Evolutionary conservation across 2,888 invertebrate species (phyloP), one percentile per base, ranked within the genome.

Genomic region (Philopedon plagiatum): DNA sequence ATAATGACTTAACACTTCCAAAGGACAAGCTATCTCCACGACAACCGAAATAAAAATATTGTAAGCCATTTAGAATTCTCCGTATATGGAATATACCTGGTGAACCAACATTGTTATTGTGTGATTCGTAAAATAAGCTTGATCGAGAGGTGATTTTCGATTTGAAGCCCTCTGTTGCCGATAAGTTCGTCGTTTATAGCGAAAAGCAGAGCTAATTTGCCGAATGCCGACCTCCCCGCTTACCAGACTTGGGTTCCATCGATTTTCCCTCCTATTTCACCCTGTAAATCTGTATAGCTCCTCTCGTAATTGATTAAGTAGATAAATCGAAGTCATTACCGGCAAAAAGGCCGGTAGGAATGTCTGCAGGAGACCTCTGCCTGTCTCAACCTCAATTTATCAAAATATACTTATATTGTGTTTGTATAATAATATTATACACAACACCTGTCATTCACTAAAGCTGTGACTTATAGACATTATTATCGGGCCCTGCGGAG

Each of bases 391-490:
- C 29, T 63, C 65, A 77, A 80, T 81, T 78, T 78, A 81, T 81
- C 81, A 81, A 78, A 78, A 78, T 74, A 76, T 77, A 76, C 70
- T 73, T 62, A 76, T 77, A 77, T 76, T 76, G 74, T 77, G 71
- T 77, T 76, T 76, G 71, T 65, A 75, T 78, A 77, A 79, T 77
- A 78, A 75, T 73, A 75, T 71, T 65, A 76, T 76, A 79, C 74
- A 78, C 78, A 79, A 77, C 80, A 79, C 78, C 80, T 81, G 80
- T 79, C 80, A 79, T 76, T 78, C 79, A 77, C 73, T 69, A 39
- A 64, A 61, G 68, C 72, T 66, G 76, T 79, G 79, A 79, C 79
- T 78, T 79, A 79, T 79, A 68, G 79, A 76, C 76, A 78, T 76
- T 76, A 78, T 78, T 79, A 78, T 78, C 69, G 71, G 62, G 69